Percentiles rank a stretch among this genome's conserved stretches.
phyloP scores from a whole-genome alignment of 2,797 vertebrate species.

The Pseudochirops corinnae region DNA sequence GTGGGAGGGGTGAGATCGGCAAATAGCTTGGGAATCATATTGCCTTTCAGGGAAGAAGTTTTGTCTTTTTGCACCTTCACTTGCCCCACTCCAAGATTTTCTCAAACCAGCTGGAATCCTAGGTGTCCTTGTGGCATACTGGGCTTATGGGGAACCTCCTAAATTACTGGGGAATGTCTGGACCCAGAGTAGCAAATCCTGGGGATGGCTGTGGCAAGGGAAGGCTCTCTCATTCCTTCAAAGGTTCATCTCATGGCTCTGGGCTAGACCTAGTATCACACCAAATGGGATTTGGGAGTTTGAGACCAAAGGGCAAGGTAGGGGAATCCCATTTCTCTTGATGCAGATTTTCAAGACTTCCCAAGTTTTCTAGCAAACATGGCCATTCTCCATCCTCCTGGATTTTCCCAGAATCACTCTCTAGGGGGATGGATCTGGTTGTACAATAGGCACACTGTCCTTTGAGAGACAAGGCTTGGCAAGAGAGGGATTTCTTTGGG shows the following conservation, averaged over 20 bases:
- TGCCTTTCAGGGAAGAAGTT: not conserved
- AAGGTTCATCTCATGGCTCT: not conserved
- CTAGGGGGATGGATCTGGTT: not conserved
- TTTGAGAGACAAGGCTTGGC: not conserved
- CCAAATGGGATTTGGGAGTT: not conserved
- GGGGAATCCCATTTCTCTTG: not conserved
- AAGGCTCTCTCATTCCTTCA: not conserved
- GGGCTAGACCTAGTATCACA: not conserved
- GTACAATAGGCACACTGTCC: not conserved
- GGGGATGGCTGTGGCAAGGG: not conserved
- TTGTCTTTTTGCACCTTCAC: not conserved
- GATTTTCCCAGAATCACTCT: not conserved
- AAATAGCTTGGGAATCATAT: not conserved
- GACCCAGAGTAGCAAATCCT: not conserved
- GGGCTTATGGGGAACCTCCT: not conserved
- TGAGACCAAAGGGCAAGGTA: not conserved
- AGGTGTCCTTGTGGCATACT: not conserved
- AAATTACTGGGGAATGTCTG: not conserved
- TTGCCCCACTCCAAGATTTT: not conserved
- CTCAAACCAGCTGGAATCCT: not conserved
- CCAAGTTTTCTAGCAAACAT: not conserved
- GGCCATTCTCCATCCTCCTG: not conserved
- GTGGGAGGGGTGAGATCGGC: not conserved
- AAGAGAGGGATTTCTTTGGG: slow-evolving; percentile 9
- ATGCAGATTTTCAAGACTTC: not conserved